Conservation (phyloP, 2,113 vertebrate genomes). For the Danio rerio region GRCz12tu NC_133188.1:11191001-11191500, state of each 20-base stretch:
- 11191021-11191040: no score
- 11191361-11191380: conserved; percentile 68
- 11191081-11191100: no score
- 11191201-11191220: conserved; percentile 62
- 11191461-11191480: not conserved
- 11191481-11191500: not conserved
- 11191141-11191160: no score
- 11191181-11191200: conserved; percentile 43
- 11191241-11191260: conserved; percentile 96
- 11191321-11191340: conserved; percentile 70
- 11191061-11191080: no score
- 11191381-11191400: conserved; percentile 69
- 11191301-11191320: conserved; percentile 84
- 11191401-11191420: conserved; percentile 60
- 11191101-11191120: no score
- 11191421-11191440: conserved; percentile 14
- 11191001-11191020: no score
- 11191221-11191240: conserved; percentile 73
- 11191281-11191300: conserved; percentile 83
- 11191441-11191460: not conserved
- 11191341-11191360: conserved; percentile 78
- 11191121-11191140: no score
- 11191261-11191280: conserved; percentile 92
- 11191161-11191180: conserved; percentile 37
- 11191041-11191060: no score